These are phyloP conservation scores for Romanogobio albipinnatus DNA, from an alignment of 2,113 vertebrate genomes.

Conservation along the genomic window DNA sequence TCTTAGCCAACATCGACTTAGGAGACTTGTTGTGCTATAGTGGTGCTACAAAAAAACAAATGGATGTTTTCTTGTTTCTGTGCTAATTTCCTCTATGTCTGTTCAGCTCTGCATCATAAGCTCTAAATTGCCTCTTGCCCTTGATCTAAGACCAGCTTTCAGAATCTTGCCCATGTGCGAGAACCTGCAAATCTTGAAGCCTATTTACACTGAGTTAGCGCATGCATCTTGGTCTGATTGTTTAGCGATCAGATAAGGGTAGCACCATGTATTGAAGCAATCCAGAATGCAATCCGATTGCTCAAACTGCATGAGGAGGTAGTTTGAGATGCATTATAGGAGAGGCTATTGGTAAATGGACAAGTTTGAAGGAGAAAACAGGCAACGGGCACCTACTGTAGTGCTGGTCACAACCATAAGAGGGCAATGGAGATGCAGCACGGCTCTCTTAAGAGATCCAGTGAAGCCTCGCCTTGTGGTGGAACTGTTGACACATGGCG, in stretches of 20 bases:
- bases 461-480: background rate
- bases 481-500: background rate
- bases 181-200: background rate
- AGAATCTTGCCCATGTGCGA: background rate
- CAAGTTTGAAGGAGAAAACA: background rate
- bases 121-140: constrained; percentile 2
- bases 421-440: constrained; percentile 41
- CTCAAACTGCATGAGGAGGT: background rate
- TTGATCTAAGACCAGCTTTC: constrained; percentile 9
- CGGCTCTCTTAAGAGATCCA: background rate
- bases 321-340: constrained; percentile 1
- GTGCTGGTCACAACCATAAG: constrained; percentile 5
- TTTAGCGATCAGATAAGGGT: constrained; percentile 13
- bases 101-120: constrained; percentile 13
- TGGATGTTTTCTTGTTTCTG: background rate
- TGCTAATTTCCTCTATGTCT: constrained; percentile 22
- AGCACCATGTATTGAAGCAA: background rate
- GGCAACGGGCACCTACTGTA: background rate
- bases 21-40: background rate
- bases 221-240: background rate
- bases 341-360: constrained; percentile 7
- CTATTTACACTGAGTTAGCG: background rate
- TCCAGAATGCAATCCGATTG: background rate
- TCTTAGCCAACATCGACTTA: background rate
- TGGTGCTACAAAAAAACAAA: constrained; percentile 18